These are phyloP conservation scores for Papilio gigon DNA, from an alignment of 2,888 invertebrate species.

Conservation along the genomic window DNA sequence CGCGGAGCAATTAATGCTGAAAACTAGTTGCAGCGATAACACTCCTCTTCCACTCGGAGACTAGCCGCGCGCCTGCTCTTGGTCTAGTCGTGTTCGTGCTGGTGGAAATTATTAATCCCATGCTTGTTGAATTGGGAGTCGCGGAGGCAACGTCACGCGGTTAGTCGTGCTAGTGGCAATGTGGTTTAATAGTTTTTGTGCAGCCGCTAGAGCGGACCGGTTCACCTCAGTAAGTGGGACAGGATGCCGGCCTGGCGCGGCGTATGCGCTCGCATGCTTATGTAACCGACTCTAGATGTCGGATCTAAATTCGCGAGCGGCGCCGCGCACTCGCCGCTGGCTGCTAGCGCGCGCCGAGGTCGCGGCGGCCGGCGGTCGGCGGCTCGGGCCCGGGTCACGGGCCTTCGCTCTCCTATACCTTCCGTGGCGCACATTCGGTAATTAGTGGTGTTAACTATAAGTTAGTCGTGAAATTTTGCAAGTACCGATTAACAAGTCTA, in stretches of 20 bases:
- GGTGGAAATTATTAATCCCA: not conserved
- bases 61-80: not conserved
- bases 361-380: not conserved
- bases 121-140: not conserved
- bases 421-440: constrained; percentile 17
- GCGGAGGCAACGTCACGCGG: not conserved
- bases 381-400: constrained; percentile 11
- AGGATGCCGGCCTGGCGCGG: constrained; percentile 66
- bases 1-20: constrained; percentile 6
- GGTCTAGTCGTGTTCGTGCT: too few species aligned
- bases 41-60: not conserved
- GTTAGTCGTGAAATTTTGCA: too few species aligned
- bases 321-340: constrained; percentile 25
- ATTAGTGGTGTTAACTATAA: too few species aligned
- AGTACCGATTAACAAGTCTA: too few species aligned
- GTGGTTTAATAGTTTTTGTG: constrained; percentile 23
- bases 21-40: constrained; percentile 1
- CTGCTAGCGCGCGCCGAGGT: constrained; percentile 21
- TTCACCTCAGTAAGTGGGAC: constrained; percentile 75
- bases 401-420: constrained; percentile 16
- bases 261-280: constrained; percentile 48
- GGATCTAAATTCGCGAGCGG: constrained; percentile 26
- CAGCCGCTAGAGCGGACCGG: constrained; percentile 51
- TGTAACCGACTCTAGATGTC: constrained; percentile 42
- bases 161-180: not conserved